A percentile compares a stretch with the other conserved stretches of the same genome.
These are phyloP conservation scores for Melieria crassipennis DNA, from an alignment of 2,888 invertebrate species.

Conservation along the genomic window DNA sequence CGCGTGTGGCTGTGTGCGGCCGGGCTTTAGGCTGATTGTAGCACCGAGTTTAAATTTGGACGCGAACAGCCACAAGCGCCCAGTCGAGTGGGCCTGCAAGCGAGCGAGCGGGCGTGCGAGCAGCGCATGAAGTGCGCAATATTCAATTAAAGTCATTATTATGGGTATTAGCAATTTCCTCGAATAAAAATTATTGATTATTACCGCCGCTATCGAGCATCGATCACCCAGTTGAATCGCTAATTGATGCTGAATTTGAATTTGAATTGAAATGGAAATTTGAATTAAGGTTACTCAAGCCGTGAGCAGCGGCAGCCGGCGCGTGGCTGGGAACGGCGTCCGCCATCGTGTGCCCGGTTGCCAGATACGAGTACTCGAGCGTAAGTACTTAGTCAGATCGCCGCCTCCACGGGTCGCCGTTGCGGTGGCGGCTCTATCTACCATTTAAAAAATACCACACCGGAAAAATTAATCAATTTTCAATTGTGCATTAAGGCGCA, in stretches of 20 bases:
- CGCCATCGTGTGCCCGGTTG: neutral
- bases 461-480: slow-evolving; percentile 64
- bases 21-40: no score
- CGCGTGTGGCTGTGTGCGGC: no score
- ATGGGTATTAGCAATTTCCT: slow-evolving; percentile 55
- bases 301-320: slow-evolving; percentile 9
- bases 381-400: no score
- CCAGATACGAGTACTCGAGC: no score
- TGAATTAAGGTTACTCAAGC: slow-evolving; percentile 22
- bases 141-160: slow-evolving; percentile 59
- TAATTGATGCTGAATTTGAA: slow-evolving; percentile 36
- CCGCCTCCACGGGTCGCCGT: no score
- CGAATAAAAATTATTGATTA: slow-evolving; percentile 38
- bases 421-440: no score
- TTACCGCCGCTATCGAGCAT: slow-evolving; percentile 33
- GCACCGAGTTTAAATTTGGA: no score
- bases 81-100: neutral
- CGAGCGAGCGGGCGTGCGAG: neutral
- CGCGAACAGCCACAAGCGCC: no score
- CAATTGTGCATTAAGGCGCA: slow-evolving; percentile 37
- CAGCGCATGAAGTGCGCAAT: slow-evolving; percentile 55
- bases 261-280: slow-evolving; percentile 8
- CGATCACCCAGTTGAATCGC: slow-evolving; percentile 34
- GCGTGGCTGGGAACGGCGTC: slow-evolving; percentile 18
- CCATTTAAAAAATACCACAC: slow-evolving; percentile 35